Conservation (phyloP, 2,113 vertebrate genomes). For the Datnioides undecimradiatus region DNA sequence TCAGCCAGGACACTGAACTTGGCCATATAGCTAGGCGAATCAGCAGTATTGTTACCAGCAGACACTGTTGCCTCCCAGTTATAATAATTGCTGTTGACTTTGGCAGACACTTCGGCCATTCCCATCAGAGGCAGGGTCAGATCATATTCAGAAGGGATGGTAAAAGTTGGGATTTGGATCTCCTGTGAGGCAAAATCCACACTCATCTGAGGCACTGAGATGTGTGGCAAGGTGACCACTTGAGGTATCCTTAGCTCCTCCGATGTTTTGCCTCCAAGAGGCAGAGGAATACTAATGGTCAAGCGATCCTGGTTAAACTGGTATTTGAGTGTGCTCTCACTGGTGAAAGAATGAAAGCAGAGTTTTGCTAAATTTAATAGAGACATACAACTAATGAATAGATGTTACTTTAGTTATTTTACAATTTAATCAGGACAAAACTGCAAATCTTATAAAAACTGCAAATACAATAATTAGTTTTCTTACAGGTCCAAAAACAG, state of each 20-base stretch:
- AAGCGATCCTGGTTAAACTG: constrained; percentile 85
- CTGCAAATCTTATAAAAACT: not conserved
- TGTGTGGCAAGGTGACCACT: constrained; percentile 78
- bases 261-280: constrained; percentile 89
- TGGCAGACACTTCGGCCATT: constrained; percentile 85
- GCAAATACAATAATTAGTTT: not conserved
- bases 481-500: constrained; percentile 91
- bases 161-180: constrained; percentile 85
- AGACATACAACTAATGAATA: not conserved
- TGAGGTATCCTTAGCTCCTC: constrained; percentile 82
- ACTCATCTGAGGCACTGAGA: constrained; percentile 83
- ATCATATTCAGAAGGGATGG: constrained; percentile 85
- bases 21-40: constrained; percentile 69
- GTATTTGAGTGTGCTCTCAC: constrained; percentile 87
- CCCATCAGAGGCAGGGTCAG: constrained; percentile 88
- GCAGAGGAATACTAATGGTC: constrained; percentile 86
- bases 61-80: constrained; percentile 87
- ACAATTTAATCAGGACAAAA: not conserved
- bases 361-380: not conserved
- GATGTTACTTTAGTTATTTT: not conserved
- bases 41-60: constrained; percentile 85
- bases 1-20: constrained; percentile 82
- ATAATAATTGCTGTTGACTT: constrained; percentile 90
- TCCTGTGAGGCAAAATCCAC: constrained; percentile 81
- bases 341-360: constrained; percentile 74